A percentile compares a stretch with the other conserved stretches of the same genome.
phyloP scores from a whole-genome alignment of 2,113 vertebrate species.

The Taurulus bubalis region DNA sequence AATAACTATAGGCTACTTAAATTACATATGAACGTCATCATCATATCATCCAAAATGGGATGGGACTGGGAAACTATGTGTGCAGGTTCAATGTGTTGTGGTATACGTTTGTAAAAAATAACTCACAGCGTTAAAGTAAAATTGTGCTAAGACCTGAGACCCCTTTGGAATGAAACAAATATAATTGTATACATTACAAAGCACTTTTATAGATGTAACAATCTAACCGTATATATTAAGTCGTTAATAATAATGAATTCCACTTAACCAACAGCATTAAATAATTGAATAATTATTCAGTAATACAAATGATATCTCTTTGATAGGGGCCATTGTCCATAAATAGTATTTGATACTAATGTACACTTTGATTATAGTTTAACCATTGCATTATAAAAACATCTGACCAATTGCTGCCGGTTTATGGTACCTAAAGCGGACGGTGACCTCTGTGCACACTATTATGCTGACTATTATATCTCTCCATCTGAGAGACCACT shows the following conservation, averaged over 20 bases:
- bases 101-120: not conserved
- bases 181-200: not conserved
- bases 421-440: not conserved
- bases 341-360: not conserved
- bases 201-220: not conserved
- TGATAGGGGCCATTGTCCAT: not conserved
- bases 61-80: not conserved
- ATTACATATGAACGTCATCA: not conserved
- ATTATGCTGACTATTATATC: conserved; percentile 10
- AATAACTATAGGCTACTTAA: not conserved
- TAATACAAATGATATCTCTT: not conserved
- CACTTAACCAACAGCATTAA: not conserved
- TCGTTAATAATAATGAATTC: not conserved
- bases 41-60: not conserved
- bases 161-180: not conserved
- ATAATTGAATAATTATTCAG: not conserved
- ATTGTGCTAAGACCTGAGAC: not conserved
- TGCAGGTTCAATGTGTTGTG: not conserved
- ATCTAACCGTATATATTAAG: not conserved
- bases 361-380: not conserved
- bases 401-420: not conserved
- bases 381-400: not conserved
- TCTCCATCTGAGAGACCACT: conserved; percentile 30
- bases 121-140: not conserved
- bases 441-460: not conserved